These are phyloP conservation scores for Eucidaris tribuloides DNA, from an alignment of 35 echinoderm and acorn worm species.

Conservation along the genomic window DNA sequence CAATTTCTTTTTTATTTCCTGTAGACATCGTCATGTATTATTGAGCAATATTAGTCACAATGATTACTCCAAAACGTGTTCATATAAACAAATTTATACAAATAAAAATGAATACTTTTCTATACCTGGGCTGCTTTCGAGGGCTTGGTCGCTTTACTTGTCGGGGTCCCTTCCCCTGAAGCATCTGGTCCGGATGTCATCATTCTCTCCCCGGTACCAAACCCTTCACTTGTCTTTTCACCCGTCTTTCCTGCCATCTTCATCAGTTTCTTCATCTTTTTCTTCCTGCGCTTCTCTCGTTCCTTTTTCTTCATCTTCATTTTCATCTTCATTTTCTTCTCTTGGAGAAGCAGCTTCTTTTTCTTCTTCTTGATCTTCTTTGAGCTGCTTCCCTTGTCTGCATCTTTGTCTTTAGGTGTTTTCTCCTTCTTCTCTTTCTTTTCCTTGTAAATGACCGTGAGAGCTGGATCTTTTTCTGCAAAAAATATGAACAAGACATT, in stretches of 20 bases:
- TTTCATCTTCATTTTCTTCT: conserved; percentile 61
- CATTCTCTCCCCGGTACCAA: neutral
- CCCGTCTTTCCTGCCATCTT: conserved; percentile 38
- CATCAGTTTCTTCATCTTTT: conserved; percentile 25
- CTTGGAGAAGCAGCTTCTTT: conserved; percentile 44
- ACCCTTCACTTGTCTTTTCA: neutral
- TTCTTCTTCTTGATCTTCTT: conserved; percentile 71
- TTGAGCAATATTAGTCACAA: no score
- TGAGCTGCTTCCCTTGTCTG: conserved; percentile 40
- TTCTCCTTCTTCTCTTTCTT: conserved; percentile 58
- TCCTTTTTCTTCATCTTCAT: conserved; percentile 59
- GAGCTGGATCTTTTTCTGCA: conserved; percentile 61
- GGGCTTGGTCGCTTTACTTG: neutral
- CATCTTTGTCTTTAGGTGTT: conserved; percentile 38
- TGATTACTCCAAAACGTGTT: no score
- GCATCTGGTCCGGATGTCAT: neutral
- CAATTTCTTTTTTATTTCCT: no score
- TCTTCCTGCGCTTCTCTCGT: neutral
- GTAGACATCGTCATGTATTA: no score
- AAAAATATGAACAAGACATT: neutral
- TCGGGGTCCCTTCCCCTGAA: neutral
- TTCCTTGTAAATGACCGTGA: conserved; percentile 63
- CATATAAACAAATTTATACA: neutral
- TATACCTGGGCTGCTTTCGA: neutral
- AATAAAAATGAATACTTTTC: neutral